A percentile compares a stretch with the other conserved stretches of the same genome.
phyloP scores from a whole-genome alignment of 2,888 invertebrate species.

The Cosmia pyralina region DNA sequence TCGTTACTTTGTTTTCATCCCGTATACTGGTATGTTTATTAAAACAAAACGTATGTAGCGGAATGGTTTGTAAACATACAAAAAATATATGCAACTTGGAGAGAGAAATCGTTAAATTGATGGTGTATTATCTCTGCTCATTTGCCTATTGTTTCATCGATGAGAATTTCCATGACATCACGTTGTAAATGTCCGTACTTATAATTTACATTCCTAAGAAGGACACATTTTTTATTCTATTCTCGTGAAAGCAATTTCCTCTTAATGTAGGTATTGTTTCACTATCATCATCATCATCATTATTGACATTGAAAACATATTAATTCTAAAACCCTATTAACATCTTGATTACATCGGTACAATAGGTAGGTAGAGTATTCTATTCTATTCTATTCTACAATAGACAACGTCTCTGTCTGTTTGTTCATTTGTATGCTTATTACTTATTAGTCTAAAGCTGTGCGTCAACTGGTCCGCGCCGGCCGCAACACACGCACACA shows the following conservation, averaged over 20 bases:
- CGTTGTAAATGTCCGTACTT: conserved; percentile 12
- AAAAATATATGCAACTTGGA: conserved; percentile 1
- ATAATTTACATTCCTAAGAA: conserved; percentile 26
- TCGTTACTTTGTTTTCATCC: not conserved
- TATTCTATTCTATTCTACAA: too few relatives aligned
- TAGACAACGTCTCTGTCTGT: not conserved
- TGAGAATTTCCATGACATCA: conserved; percentile 44
- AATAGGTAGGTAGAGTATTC: too few relatives aligned
- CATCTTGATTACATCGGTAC: too few relatives aligned
- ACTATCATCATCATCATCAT: conserved; percentile 3
- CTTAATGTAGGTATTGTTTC: conserved; percentile 30
- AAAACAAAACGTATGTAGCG: not conserved
- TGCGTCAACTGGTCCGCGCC: too few relatives aligned
- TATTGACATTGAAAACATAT: conserved; percentile 9
- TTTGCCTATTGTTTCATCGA: conserved; percentile 59
- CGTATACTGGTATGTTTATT: not conserved
- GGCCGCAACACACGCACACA: too few relatives aligned
- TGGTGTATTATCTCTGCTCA: conserved; percentile 39
- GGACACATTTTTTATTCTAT: conserved; percentile 46
- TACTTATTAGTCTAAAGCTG: too few relatives aligned
- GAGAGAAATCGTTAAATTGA: conserved; percentile 53
- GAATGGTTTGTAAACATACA: not conserved
- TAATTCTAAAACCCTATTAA: not conserved
- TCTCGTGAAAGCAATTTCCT: conserved; percentile 42
- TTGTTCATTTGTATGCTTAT: not conserved